A percentile compares a stretch with the other conserved stretches of the same genome.
Conservation (phyloP, 2,797 vertebrate genomes). For the Glyptemys insculpta region DNA sequence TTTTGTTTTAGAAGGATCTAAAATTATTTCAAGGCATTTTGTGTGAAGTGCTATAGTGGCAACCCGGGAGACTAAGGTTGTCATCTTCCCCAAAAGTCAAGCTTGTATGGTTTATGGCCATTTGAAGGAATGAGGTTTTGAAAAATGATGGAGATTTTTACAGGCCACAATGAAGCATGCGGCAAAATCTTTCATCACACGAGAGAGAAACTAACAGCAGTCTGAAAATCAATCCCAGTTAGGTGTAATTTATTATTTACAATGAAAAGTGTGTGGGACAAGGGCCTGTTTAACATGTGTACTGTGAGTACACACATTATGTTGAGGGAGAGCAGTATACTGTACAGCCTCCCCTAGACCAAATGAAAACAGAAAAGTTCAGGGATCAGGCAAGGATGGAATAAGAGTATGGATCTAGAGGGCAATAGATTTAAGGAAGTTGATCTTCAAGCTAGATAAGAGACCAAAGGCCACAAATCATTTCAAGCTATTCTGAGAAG, state of each 20-base stretch:
- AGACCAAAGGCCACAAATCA: neutral
- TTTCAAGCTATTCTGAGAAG: neutral
- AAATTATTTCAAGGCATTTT: neutral
- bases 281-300: neutral
- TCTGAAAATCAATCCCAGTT: neutral
- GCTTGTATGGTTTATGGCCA: neutral
- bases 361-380: neutral
- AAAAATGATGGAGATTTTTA: neutral
- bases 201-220: neutral
- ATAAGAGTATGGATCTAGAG: neutral
- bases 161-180: neutral
- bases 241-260: neutral
- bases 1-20: neutral
- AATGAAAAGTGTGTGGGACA: neutral
- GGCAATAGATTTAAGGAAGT: neutral
- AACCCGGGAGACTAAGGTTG: rapidly evolving
- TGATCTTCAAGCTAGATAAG: neutral
- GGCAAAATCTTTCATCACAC: neutral
- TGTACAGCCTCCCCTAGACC: neutral
- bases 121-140: neutral
- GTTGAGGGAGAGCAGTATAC: neutral
- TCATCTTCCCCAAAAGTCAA: neutral
- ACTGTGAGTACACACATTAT: neutral
- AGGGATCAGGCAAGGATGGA: neutral
- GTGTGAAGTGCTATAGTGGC: neutral